phyloP scores from a whole-genome alignment of 2,888 invertebrate species.

The Philopedon plagiatum region DNA sequence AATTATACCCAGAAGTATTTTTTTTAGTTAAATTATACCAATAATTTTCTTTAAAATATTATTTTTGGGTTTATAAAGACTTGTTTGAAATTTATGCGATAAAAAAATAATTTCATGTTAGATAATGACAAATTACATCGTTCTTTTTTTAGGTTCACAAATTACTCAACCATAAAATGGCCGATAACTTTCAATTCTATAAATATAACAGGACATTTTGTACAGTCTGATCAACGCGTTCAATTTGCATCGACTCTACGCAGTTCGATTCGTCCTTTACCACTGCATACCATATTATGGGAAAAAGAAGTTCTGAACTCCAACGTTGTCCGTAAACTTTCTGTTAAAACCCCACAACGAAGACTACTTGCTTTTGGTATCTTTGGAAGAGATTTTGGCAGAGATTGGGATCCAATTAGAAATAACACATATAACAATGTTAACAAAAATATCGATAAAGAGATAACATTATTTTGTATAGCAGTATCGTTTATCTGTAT shows the following conservation, averaged over 20 bases:
- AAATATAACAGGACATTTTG: constrained; percentile 68
- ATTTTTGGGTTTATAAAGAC: too few relatives aligned
- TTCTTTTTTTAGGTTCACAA: constrained; percentile 68
- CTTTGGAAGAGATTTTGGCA: constrained; percentile 71
- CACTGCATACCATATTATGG: constrained; percentile 56
- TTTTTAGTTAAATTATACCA: too few relatives aligned
- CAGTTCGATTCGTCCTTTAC: constrained; percentile 71
- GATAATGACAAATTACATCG: too few relatives aligned
- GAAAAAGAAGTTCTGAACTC: constrained; percentile 40
- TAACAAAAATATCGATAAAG: background rate
- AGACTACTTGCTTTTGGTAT: constrained; percentile 71
- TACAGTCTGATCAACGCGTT: constrained; percentile 64
- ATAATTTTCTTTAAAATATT: too few relatives aligned
- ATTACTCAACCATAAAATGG: constrained; percentile 66
- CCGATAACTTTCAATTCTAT: constrained; percentile 70
- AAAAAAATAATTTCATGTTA: too few relatives aligned
- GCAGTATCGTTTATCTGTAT: too few relatives aligned
- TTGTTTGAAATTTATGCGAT: too few relatives aligned
- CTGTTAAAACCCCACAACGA: constrained; percentile 66
- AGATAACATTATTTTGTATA: too few relatives aligned
- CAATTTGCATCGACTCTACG: constrained; percentile 71
- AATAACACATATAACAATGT: background rate
- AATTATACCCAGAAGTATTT: too few relatives aligned
- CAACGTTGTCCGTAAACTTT: constrained; percentile 55
- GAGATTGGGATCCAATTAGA: constrained; percentile 61